Evolutionary conservation across 2,888 invertebrate genomes (phyloP), one percentile per base, ranked within the genome.

Genomic region (Mamestra brassicae): DNA sequence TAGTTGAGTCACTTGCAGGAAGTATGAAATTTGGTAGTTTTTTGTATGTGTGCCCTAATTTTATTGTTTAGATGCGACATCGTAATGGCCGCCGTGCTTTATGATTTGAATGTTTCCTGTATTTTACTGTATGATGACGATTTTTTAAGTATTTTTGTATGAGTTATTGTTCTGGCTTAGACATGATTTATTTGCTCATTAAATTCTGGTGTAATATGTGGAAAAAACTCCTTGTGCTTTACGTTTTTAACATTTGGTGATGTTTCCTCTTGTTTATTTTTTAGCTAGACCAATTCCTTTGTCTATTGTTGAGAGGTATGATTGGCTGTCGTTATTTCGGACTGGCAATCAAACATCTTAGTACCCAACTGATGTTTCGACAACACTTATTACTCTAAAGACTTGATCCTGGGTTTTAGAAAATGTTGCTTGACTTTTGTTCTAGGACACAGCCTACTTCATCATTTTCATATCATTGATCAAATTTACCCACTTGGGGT

Each of bases 1-100:
- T 78, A 84, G 88, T 88, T 90, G 90, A 89, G 78, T 86, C 88
- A 87, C 63, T 87, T 85, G 81, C 91, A 93, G 94, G 94, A 94
- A 94, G 92, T 92, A 58, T 89, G 90, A 92, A 92, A 87, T 89
- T 86, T 85, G 83, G 85, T 82, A 66, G 85, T 89, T 90, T 89
- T 84, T 86, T 85, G 72, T 80, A 66, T 74, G 58, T 88, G 86
- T 87, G 87, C 85, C 81, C 89, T 88, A 92, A 89, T 91, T 91
- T 88, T 83, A 90, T 90, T 91, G 90, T 91, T 90, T 83, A 17
- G 54, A 82, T 81, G 80, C 77, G 88, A 89, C 88, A 89, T 86
- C 87, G 88, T 90, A 83, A 83, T 83, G 76, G 71, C 87, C 77
- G 85, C 73, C 69, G 87, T 87, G 85, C 66, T 81, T 81, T 88